Conservation (phyloP, 2,888 invertebrate genomes). For the Serrognathus titanus region DNA sequence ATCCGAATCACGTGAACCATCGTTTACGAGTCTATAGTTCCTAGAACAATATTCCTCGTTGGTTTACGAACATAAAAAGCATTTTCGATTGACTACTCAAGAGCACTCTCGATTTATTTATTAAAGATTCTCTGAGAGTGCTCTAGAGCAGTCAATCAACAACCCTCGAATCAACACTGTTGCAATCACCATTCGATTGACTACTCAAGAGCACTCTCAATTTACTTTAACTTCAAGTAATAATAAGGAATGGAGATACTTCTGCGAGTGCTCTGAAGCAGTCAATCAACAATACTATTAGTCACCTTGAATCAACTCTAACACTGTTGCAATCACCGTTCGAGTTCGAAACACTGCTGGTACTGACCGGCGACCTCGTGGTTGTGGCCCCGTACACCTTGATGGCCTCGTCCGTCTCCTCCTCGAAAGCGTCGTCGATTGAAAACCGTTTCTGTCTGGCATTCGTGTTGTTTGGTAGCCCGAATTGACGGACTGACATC, state of each 20-base stretch:
- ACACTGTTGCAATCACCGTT: conserved; percentile 44
- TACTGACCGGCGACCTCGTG: conserved; percentile 53
- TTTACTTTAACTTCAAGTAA: too few relatives aligned
- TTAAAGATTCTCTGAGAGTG: too few relatives aligned
- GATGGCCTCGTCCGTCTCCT: conserved; percentile 78
- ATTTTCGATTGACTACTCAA: too few relatives aligned
- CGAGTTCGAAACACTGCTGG: conserved; percentile 8
- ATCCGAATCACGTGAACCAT: conserved; percentile 76
- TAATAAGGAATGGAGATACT: too few relatives aligned
- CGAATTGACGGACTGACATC: conserved; percentile 26
- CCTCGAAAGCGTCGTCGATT: conserved; percentile 82
- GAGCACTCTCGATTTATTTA: too few relatives aligned
- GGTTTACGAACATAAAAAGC: too few relatives aligned
- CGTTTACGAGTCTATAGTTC: conserved; percentile 68
- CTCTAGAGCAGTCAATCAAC: too few relatives aligned
- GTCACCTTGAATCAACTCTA: conserved; percentile 41
- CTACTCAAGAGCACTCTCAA: too few relatives aligned
- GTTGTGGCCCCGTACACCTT: conserved; percentile 75
- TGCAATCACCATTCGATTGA: too few relatives aligned
- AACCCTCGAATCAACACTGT: too few relatives aligned
- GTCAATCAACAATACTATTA: too few relatives aligned
- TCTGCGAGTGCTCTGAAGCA: too few relatives aligned
- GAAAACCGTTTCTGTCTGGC: conserved; percentile 65
- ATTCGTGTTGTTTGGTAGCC: conserved; percentile 33
- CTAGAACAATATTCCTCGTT: conserved; percentile 41